phyloP scores from a whole-genome alignment of 1,140 invertebrate species.

The Thalassaphorura encarpata region DNA sequence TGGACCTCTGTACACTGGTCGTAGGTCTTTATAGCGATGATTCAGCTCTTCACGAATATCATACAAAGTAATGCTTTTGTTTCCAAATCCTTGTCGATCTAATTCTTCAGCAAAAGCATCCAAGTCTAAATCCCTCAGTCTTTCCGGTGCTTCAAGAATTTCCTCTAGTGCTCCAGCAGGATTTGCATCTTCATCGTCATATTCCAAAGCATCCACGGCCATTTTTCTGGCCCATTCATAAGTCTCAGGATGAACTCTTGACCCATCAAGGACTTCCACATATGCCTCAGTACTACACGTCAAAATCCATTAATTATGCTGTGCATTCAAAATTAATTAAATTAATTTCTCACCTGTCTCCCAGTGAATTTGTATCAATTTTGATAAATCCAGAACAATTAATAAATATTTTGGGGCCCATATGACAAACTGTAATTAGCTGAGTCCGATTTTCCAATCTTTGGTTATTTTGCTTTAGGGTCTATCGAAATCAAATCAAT shows the following conservation, averaged over 20 bases:
- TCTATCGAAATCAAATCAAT: too few relatives aligned
- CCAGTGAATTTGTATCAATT: conserved; percentile 90
- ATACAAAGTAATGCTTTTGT: conserved; percentile 94
- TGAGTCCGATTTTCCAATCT: conserved; percentile 89
- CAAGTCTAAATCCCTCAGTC: conserved; percentile 91
- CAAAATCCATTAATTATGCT: neutral
- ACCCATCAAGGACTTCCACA: conserved; percentile 93
- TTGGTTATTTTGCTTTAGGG: conserved; percentile 86
- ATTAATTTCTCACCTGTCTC: conserved; percentile 55
- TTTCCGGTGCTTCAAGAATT: conserved; percentile 89
- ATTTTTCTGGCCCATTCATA: conserved; percentile 99
- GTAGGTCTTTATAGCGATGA: conserved; percentile 87
- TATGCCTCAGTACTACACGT: conserved; percentile 78
- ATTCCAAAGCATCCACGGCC: conserved; percentile 98
- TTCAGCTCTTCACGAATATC: conserved; percentile 95
- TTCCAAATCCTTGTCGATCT: conserved; percentile 88
- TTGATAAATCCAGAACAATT: conserved; percentile 99
- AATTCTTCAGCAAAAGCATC: conserved; percentile 98
- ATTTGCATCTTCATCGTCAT: conserved; percentile 64
- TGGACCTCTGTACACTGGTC: conserved; percentile 65
- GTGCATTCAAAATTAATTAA: neutral
- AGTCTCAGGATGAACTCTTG: conserved; percentile 95
- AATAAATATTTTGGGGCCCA: conserved; percentile 98
- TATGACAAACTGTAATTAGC: conserved; percentile 84
- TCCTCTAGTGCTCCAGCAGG: conserved; percentile 94